A percentile compares a stretch with the other conserved stretches of the same genome.
Evolutionary conservation across 92 coral and sea anemone species (phyloP).

Genomic region (Hydrozoanthus gracilis): DNA sequence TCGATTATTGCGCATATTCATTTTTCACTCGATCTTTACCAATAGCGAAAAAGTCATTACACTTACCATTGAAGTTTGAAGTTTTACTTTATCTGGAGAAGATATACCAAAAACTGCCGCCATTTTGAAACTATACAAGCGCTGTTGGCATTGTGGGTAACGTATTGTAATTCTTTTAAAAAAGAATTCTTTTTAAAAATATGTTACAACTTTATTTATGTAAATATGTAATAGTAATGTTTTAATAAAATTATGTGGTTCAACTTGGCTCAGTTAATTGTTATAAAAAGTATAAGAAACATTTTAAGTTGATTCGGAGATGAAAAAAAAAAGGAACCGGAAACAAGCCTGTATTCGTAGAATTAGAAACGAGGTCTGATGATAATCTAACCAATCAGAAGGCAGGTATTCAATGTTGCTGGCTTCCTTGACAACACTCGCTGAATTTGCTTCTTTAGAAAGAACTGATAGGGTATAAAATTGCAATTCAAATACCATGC

Average conservation of each 20-base stretch:
- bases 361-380: neutral
- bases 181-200: neutral
- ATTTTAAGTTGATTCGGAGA: no score
- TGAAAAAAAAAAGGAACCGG: no score
- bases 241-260: neutral
- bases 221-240: no score
- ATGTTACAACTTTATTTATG: neutral
- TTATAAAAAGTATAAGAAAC: neutral
- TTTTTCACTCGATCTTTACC: no score
- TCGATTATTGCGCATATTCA: neutral
- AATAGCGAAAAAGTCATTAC: neutral
- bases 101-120: slow-evolving; percentile 62
- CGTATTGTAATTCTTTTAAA: no score
- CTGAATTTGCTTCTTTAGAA: no score
- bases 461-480: neutral
- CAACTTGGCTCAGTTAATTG: neutral
- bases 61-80: slow-evolving; percentile 95
- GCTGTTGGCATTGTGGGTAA: slow-evolving; percentile 56
- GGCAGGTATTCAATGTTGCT: neutral
- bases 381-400: slow-evolving; percentile 6
- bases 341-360: no score
- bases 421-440: neutral
- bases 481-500: neutral
- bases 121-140: slow-evolving; percentile 67
- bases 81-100: slow-evolving; percentile 46